phyloP scores from a whole-genome alignment of 2,113 vertebrate species.

The Oreochromis tanganicae region DNA sequence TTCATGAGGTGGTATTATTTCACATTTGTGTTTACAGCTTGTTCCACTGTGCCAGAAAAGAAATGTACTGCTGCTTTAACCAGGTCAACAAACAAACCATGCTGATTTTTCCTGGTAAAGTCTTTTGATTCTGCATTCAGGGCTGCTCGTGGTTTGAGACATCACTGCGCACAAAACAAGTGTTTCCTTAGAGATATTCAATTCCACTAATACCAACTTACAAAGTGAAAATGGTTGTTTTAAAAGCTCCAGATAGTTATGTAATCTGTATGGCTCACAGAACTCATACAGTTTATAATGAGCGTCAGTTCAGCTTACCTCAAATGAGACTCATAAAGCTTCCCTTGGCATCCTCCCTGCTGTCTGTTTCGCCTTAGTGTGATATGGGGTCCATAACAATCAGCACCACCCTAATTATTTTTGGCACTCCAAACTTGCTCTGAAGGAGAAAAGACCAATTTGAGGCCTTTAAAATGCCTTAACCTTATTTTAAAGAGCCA shows the following conservation, averaged over 20 bases:
- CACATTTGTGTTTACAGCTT: neutral
- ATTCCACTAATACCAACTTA: constrained; percentile 20
- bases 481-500: constrained; percentile 75
- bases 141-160: neutral
- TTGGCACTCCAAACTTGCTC: constrained; percentile 68
- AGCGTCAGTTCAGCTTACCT: constrained; percentile 50
- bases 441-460: constrained; percentile 74
- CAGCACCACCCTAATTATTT: constrained; percentile 75
- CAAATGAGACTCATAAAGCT: constrained; percentile 57
- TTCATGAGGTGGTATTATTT: neutral
- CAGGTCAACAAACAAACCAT: neutral
- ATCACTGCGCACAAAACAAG: neutral
- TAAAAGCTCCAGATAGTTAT: constrained; percentile 20
- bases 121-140: neutral
- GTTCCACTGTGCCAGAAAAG: neutral
- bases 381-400: constrained; percentile 70
- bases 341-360: constrained; percentile 52
- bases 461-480: constrained; percentile 73
- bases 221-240: constrained; percentile 1
- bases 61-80: neutral
- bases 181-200: neutral
- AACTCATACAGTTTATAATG: constrained; percentile 46
- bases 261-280: constrained; percentile 29
- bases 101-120: neutral
- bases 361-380: constrained; percentile 66